phyloP scores from a whole-genome alignment of 1,140 invertebrate species.

The Drosophila hydei region DNA sequence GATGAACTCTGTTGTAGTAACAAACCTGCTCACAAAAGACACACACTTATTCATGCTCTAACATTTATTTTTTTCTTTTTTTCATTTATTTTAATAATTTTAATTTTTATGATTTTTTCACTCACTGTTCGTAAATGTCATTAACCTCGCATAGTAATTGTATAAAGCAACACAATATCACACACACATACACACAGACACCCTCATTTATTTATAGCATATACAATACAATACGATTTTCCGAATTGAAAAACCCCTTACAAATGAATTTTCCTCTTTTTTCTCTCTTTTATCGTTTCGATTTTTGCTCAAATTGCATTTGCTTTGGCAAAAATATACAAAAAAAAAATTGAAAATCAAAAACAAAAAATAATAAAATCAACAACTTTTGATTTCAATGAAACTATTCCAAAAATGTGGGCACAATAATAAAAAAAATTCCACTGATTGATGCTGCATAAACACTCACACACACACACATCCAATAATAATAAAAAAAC shows the following conservation, averaged over 20 bases:
- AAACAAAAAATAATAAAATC: constrained; percentile 17
- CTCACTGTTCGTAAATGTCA: constrained; percentile 14
- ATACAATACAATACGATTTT: constrained; percentile 11
- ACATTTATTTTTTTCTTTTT: constrained; percentile 6
- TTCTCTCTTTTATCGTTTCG: constrained; percentile 69
- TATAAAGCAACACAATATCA: constrained; percentile 9
- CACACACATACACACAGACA: background rate
- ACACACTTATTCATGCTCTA: constrained; percentile 27
- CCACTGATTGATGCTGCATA: constrained; percentile 56
- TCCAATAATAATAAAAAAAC: constrained; percentile 7
- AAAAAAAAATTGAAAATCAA: constrained; percentile 20
- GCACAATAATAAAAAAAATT: constrained; percentile 40
- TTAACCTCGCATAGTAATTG: constrained; percentile 18
- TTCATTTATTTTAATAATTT: constrained; percentile 14
- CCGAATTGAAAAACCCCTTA: constrained; percentile 53
- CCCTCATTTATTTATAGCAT: constrained; percentile 38
- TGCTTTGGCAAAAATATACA: constrained; percentile 39
- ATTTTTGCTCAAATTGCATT: constrained; percentile 51
- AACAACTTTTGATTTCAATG: constrained; percentile 59
- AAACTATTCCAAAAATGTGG: constrained; percentile 66
- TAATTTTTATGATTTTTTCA: constrained; percentile 9
- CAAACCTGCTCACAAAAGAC: constrained; percentile 17
- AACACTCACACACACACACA: constrained; percentile 28
- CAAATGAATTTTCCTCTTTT: constrained; percentile 73
- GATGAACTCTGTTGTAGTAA: constrained; percentile 24